Evolutionary conservation across 1,140 invertebrate species (phyloP), one percentile per base, ranked within the genome.

Genomic region (Charaxes varanes): DNA sequence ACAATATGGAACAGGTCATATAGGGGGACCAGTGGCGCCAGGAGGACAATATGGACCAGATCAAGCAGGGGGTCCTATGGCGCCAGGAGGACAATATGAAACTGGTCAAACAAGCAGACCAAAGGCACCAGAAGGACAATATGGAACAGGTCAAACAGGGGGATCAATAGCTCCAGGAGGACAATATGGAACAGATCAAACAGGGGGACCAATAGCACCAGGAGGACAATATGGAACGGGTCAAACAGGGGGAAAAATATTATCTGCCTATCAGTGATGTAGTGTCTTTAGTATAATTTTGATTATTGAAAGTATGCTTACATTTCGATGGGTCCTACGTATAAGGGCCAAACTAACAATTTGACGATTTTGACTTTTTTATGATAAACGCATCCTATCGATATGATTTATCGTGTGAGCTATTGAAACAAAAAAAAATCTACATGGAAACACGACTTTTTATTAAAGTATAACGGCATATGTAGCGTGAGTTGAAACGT

Each of bases 1-100:
- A 2, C 46, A 40, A 42, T 50, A 51, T 24, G 41, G 17, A 0
- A 15, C 17, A 3, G 49, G 27, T 6, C 31, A 21, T n/a, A 3
- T 30, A 8, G 30, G 19, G 3, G 34, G 27, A 14, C 18, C 37
- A 4, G 12, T 8, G 6, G 31, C 6, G 5, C 11, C 33, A 10
- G 33, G 35, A 22, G 27, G 28, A 12, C n/a, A n/a, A n/a, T n/a
- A n/a, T n/a, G n/a, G n/a, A n/a, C n/a, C n/a, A n/a, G n/a, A n/a
- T n/a, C n/a, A 16, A 26, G 10, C 4, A 26, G 35, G 10, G 30
- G 30, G 6, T n/a, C n/a, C n/a, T n/a, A n/a, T n/a, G 36, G 22
- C 7, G 32, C 42, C 41, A 30, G 28, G 31, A 13, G 31, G 42
- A 5, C 30, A 26, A 28, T 10, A n/a, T 12, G 38, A 10, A n/a